Conservation (phyloP, 1,140 invertebrate species). For the Drosophila lacteicornis region DNA sequence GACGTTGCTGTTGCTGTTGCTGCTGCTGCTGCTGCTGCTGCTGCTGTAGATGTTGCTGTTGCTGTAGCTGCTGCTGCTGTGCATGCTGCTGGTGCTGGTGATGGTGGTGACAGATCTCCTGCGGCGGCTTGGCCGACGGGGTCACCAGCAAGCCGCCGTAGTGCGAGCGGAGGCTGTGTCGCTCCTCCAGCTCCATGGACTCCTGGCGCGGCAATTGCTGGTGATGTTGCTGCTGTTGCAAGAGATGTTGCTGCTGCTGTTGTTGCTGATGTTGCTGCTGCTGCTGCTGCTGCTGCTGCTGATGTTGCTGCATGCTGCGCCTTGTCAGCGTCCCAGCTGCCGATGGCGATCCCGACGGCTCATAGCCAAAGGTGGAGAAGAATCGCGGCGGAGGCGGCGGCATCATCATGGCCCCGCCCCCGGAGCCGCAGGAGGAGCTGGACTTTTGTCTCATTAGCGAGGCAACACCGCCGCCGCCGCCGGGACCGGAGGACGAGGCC, state of each 20-base stretch:
- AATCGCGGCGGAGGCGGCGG: slow-evolving; percentile 69
- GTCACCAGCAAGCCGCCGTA: slow-evolving; percentile 68
- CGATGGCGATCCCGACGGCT: slow-evolving; percentile 62
- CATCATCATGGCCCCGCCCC: slow-evolving; percentile 40
- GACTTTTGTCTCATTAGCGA: slow-evolving; percentile 82
- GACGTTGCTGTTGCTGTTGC: slow-evolving; percentile 40
- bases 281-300: slow-evolving; percentile 19
- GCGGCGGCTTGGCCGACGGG: slow-evolving; percentile 49
- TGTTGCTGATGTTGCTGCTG: too few relatives aligned
- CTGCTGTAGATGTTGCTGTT: slow-evolving; percentile 54
- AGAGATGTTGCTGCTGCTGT: slow-evolving; percentile 40
- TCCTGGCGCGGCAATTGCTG: slow-evolving; percentile 51
- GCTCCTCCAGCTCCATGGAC: slow-evolving; percentile 54
- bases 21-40: slow-evolving; percentile 47
- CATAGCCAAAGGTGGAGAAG: slow-evolving; percentile 84
- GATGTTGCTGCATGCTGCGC: slow-evolving; percentile 69
- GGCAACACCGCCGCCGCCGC: slow-evolving; percentile 41
- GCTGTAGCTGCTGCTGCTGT: slow-evolving; percentile 50
- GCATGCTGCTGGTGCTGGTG: slow-evolving; percentile 79
- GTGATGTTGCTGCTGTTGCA: slow-evolving; percentile 64
- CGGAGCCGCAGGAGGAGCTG: slow-evolving; percentile 56
- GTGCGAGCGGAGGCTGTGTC: slow-evolving; percentile 57
- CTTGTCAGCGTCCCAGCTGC: slow-evolving; percentile 55
- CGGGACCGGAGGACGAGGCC: slow-evolving; percentile 8
- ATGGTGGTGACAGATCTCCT: slow-evolving; percentile 80